Evolutionary conservation across 2,888 invertebrate genomes (phyloP).

Genomic region (Cephus spinipes): DNA sequence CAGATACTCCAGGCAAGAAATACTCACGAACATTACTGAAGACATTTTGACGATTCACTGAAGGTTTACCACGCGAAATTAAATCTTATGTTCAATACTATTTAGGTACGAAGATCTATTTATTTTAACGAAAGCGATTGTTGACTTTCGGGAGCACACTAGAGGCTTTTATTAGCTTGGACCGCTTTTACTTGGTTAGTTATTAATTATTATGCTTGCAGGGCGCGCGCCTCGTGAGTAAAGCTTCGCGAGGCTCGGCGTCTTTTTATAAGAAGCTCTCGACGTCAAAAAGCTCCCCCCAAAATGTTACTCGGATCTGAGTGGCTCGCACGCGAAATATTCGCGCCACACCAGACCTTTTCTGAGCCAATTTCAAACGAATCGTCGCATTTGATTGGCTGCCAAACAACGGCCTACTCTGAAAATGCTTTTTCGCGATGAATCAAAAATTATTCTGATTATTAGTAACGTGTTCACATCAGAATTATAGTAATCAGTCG

Average conservation of each 20-base stretch:
- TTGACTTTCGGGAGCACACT: neutral
- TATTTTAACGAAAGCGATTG: neutral
- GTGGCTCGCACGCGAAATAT: slow-evolving; percentile 44
- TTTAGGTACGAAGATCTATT: neutral
- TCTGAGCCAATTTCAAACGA: slow-evolving; percentile 50
- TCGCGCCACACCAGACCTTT: slow-evolving; percentile 35
- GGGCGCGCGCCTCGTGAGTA: slow-evolving; percentile 53
- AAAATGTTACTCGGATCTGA: slow-evolving; percentile 22
- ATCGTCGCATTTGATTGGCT: slow-evolving; percentile 46
- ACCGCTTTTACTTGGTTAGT: neutral
- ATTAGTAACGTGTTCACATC: neutral
- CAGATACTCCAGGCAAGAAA: neutral
- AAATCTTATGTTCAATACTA: neutral
- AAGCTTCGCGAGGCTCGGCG: slow-evolving; percentile 44
- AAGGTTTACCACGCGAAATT: slow-evolving; percentile 5
- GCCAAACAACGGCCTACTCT: slow-evolving; percentile 48
- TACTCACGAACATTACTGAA: slow-evolving; percentile 57
- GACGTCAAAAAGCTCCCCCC: slow-evolving; percentile 50
- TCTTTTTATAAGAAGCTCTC: slow-evolving; percentile 60
- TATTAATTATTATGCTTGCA: slow-evolving; percentile 2
- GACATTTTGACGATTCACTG: slow-evolving; percentile 45
- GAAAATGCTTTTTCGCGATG: slow-evolving; percentile 49
- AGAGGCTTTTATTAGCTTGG: neutral
- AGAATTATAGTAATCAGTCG: neutral
- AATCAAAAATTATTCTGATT: neutral